Evolutionary conservation across 2,797 vertebrate genomes (phyloP).

Genomic region (Pseudocheirus occidentalis): DNA sequence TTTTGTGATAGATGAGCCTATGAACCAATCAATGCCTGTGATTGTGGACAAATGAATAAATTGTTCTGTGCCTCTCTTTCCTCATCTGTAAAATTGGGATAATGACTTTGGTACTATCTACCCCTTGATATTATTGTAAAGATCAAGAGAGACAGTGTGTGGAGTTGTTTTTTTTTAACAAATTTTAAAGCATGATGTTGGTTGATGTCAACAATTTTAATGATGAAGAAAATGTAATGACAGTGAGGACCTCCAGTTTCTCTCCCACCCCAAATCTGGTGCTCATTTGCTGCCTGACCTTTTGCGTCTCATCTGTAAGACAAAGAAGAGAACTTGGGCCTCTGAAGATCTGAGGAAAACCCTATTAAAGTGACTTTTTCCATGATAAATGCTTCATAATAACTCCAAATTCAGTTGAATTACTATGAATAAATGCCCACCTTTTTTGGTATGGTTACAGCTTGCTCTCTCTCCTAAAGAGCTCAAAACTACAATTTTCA

Average conservation of each 20-base stretch:
- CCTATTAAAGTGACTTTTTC: slow-evolving; percentile 73
- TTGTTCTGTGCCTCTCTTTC: not conserved
- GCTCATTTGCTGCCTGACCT: not conserved
- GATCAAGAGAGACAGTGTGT: not conserved
- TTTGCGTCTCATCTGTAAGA: slow-evolving; percentile 16
- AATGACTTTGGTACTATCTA: not conserved
- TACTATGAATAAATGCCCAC: slow-evolving; percentile 73
- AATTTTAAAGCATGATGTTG: not conserved
- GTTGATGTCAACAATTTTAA: not conserved
- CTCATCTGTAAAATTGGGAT: not conserved
- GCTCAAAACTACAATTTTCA: slow-evolving; percentile 74
- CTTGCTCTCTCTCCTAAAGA: slow-evolving; percentile 62
- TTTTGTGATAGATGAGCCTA: not conserved
- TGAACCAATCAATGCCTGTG: not conserved
- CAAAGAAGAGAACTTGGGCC: slow-evolving; percentile 51
- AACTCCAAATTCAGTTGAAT: slow-evolving; percentile 76
- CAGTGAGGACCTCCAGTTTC: not conserved
- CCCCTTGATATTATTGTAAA: not conserved
- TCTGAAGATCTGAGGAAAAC: slow-evolving; percentile 59
- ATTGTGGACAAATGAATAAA: not conserved
- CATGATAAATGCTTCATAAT: slow-evolving; percentile 78
- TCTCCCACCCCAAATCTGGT: not conserved
- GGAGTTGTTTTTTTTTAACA: not conserved
- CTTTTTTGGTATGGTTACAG: slow-evolving; percentile 50
- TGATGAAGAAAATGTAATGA: not conserved